Evolutionary conservation across 2,113 vertebrate species (phyloP).

Genomic region (Xiphophorus couchianus): DNA sequence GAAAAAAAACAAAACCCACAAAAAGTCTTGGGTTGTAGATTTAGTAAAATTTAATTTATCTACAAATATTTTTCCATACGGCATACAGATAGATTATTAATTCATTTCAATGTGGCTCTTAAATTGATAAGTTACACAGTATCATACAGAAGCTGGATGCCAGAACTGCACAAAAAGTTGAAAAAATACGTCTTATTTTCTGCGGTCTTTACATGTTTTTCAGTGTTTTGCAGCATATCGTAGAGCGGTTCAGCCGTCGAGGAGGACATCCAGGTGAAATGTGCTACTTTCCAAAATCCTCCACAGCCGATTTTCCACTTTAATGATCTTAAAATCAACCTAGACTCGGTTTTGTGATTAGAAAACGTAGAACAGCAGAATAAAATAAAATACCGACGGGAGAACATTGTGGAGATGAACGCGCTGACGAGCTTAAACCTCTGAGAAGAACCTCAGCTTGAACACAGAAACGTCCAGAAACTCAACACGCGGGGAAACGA

Average conservation of each 20-base stretch:
- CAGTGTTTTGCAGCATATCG: conserved; percentile 75
- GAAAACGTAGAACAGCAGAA: conserved; percentile 35
- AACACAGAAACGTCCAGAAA: conserved; percentile 32
- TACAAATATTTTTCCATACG: conserved; percentile 65
- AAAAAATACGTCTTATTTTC: conserved; percentile 73
- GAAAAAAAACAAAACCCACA: not conserved
- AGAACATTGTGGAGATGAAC: conserved; percentile 62
- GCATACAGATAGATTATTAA: conserved; percentile 67
- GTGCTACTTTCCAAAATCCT: conserved; percentile 40
- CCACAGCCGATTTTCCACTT: conserved; percentile 18
- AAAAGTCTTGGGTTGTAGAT: conserved; percentile 26
- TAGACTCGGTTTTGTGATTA: conserved; percentile 16
- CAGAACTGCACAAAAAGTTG: conserved; percentile 70
- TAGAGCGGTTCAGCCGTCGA: conserved; percentile 43
- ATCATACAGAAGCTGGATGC: conserved; percentile 75
- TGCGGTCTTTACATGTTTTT: conserved; percentile 59
- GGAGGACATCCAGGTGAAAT: conserved; percentile 3
- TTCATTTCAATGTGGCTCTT: conserved; percentile 73
- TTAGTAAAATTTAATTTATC: conserved; percentile 77
- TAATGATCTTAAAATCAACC: conserved; percentile 21
- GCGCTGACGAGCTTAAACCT: conserved; percentile 36
- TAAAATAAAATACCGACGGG: conserved; percentile 33
- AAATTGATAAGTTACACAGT: conserved; percentile 78
- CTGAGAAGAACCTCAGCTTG: conserved; percentile 8
- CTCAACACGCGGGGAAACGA: conserved; percentile 33